Evolutionary conservation across 1,140 invertebrate species (phyloP), one percentile per base, ranked within the genome.

Genomic region (Drosophila quadrilineata): DNA sequence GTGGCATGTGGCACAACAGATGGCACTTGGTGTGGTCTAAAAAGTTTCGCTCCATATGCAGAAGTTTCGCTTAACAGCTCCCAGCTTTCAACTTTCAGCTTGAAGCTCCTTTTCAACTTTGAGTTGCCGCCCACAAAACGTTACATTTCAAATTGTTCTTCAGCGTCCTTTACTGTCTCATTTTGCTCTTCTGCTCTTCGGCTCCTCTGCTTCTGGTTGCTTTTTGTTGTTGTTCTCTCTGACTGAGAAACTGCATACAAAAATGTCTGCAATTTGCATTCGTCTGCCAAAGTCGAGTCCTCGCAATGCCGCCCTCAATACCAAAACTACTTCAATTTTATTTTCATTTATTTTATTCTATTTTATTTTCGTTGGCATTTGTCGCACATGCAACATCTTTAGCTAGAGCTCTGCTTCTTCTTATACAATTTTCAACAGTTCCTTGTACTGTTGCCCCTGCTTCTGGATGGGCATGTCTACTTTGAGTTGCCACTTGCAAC

Each of bases 241-340:
- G 24, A 52, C 50, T 73, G 60, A 79, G 69, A 77, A 77, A 79
- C 74, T 69, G 75, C 70, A 69, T 59, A 58, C 74, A 58, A 77
- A 73, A 79, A 24, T 77, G 65, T 29, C 54, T 72, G 65, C 75
- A 79, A 79, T 79, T 79, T 79, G 75, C 75, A 79, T 79, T 64
- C 45, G 35, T 41, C 36, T 66, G 43, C 28, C 56, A 60, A 26
- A 22, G 19, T 28, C 43, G 38, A 45, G 45, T n/a, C 19, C 10
- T 43, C 26, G 35, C 26, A 36, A 10, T 49, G 33, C 53, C 38
- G 40, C 56, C 56, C 56, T 43, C 43, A 53, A 62, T 56, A 28
- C 45, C 38, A 16, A 22, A 12, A 12, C 6, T 45, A 28, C 48
- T 54, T 64, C n/a, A n/a, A n/a, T n/a, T n/a, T n/a, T n/a, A n/a